Evolutionary conservation across 2,888 invertebrate genomes (phyloP), one percentile per base, ranked within the genome.

Genomic region (Eupithecia insigniata): DNA sequence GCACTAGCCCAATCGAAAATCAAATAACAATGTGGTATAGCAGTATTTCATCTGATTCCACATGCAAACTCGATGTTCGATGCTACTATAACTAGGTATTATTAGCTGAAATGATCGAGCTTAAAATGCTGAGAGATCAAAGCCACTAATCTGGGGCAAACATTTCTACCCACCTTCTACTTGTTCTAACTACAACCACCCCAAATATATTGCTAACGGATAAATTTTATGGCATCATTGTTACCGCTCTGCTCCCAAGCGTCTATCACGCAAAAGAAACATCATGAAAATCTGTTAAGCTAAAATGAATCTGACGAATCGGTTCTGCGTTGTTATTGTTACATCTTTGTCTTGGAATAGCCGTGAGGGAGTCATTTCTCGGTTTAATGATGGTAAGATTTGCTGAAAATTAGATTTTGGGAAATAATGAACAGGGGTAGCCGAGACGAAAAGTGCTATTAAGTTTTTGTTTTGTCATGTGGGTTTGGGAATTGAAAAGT

Each of bases 331-430:
- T 92, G 92, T 93, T 92, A 90, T 87, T 85, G 83, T 82, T 82
- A 94, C 92, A 93, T 93, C 93, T 93, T 93, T 93, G 92, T 94
- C 87, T 86, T 80, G 22, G 81, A 88, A 92, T 91, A 88, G 87
- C 84, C 89, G 85, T 90, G 83, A 77, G 81, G 76, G 82, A 87
- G 87, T 87, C 83, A 83, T 83, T 85, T 84, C 82, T 78, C 77
- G 75, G 76, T 76, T 67, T 86, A 88, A 88, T 87, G 89, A 79
- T 82, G 84, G 81, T 76, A 82, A 64, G 75, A 88, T 90, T 89
- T 85, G 84, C 82, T 81, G 86, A 86, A 89, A 90, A 91, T 90
- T 88, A 83, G 82, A 90, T 89, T 90, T 90, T 85, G 80, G 43
- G 78, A 81, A 81, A 87, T 83, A 89, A 89, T 88, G 82, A 83